phyloP scores from a whole-genome alignment of 2,888 invertebrate genomes.

The Heterodera filipjevi region DNA sequence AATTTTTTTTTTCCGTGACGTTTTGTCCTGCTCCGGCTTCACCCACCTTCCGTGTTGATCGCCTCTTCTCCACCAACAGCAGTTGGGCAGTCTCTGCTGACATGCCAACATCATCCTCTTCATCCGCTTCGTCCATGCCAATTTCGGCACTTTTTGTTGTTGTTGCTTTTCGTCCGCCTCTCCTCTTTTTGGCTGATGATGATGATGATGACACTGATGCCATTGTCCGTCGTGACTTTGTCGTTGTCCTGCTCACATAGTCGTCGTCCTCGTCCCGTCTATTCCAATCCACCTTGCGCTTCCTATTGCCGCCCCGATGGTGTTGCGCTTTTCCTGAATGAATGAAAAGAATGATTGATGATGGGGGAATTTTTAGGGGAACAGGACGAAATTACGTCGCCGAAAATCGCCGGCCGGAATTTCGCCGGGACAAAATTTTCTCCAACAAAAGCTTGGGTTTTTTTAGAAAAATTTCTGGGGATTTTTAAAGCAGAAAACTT shows the following conservation, averaged over 20 bases:
- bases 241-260: background rate
- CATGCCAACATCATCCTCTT: slow-evolving; percentile 30
- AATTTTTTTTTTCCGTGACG: too few relatives aligned
- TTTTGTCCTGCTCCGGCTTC: background rate
- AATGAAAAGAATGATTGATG: background rate
- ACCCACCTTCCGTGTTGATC: slow-evolving; percentile 62
- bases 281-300: slow-evolving; percentile 39
- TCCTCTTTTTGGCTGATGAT: background rate
- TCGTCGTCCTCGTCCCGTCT: slow-evolving; percentile 38
- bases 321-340: slow-evolving; percentile 16
- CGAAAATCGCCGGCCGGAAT: too few relatives aligned
- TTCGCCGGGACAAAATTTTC: too few relatives aligned
- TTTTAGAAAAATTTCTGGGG: too few relatives aligned
- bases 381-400: too few relatives aligned
- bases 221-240: background rate
- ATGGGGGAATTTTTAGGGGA: too few relatives aligned
- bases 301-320: slow-evolving; percentile 1
- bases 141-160: slow-evolving; percentile 5
- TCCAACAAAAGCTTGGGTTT: too few relatives aligned
- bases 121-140: slow-evolving; percentile 26
- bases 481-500: too few relatives aligned
- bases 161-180: background rate
- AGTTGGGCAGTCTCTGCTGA: background rate
- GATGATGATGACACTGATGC: background rate
- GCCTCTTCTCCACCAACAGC: slow-evolving; percentile 64